Percentiles rank a stretch among this genome's conserved stretches.
Evolutionary conservation across 2,888 invertebrate genomes (phyloP).

Genomic region (Ennomos fuscantarius): DNA sequence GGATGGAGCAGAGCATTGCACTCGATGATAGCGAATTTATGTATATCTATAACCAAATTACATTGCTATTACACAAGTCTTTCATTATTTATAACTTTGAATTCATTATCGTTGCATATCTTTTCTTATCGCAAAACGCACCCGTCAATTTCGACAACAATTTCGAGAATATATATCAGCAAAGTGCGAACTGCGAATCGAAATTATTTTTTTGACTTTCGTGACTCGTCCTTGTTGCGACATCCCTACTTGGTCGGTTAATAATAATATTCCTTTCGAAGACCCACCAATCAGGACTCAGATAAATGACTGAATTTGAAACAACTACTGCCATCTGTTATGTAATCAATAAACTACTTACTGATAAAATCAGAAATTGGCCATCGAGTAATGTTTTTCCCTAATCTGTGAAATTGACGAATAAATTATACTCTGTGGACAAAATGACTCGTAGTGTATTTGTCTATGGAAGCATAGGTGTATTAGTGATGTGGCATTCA

Average conservation of each 20-base stretch:
- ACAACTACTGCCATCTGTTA: slow-evolving; percentile 54
- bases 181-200: slow-evolving; percentile 46
- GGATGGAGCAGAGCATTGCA: slow-evolving; percentile 54
- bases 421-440: too few relatives aligned
- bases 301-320: slow-evolving; percentile 38
- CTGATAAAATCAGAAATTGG: too few relatives aligned
- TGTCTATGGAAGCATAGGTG: too few relatives aligned
- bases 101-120: slow-evolving; percentile 5
- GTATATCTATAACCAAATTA: slow-evolving; percentile 1
- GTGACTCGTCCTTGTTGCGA: slow-evolving; percentile 54
- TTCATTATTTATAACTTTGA: slow-evolving; percentile 1
- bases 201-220: slow-evolving; percentile 56
- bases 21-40: slow-evolving; percentile 41
- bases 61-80: slow-evolving; percentile 6
- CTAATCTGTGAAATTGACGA: too few relatives aligned
- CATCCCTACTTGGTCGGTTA: slow-evolving; percentile 64
- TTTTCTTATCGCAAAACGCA: slow-evolving; percentile 9
- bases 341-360: neutral
- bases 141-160: slow-evolving; percentile 7
- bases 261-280: slow-evolving; percentile 58
- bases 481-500: too few relatives aligned
- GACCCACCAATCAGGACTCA: slow-evolving; percentile 59
- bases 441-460: too few relatives aligned
- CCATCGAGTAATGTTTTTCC: too few relatives aligned
- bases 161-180: neutral